phyloP scores from a whole-genome alignment of 1,140 invertebrate genomes.

The Drosophila hydei region DNA sequence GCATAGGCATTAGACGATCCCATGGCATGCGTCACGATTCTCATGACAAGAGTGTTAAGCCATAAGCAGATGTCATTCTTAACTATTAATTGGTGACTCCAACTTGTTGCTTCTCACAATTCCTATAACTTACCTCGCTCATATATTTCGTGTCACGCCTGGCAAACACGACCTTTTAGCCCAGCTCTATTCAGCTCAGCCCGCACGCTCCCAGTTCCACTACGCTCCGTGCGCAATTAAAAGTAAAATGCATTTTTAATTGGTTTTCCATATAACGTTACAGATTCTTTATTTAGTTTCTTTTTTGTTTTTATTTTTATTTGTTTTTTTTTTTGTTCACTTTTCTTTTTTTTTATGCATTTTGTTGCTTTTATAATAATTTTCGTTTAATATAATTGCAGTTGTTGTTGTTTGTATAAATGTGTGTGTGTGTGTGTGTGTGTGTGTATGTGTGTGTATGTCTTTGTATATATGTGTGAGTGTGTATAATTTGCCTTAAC shows the following conservation, averaged over 20 bases:
- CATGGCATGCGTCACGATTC: too few species aligned
- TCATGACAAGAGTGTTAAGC: too few species aligned
- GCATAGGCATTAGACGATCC: too few species aligned
- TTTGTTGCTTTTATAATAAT: conserved; percentile 76
- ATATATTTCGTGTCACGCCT: too few species aligned
- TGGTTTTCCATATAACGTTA: conserved; percentile 83
- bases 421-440: conserved; percentile 39
- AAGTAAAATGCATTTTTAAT: conserved; percentile 24
- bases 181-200: too few species aligned
- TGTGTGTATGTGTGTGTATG: conserved; percentile 22
- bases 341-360: conserved; percentile 67
- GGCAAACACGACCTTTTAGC: too few species aligned
- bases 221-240: too few species aligned
- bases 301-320: conserved; percentile 53
- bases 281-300: conserved; percentile 81
- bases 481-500: conserved; percentile 66
- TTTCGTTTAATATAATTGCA: conserved; percentile 80
- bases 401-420: conserved; percentile 57
- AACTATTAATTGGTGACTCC: too few species aligned
- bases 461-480: conserved; percentile 18
- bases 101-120: too few species aligned
- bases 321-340: conserved; percentile 41
- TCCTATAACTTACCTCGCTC: too few species aligned
- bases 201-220: too few species aligned
- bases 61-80: too few species aligned